Base-by-base conservation (phyloP, 92 coral and sea anemone genomes). In the Parazoanthus darwini region DNA sequence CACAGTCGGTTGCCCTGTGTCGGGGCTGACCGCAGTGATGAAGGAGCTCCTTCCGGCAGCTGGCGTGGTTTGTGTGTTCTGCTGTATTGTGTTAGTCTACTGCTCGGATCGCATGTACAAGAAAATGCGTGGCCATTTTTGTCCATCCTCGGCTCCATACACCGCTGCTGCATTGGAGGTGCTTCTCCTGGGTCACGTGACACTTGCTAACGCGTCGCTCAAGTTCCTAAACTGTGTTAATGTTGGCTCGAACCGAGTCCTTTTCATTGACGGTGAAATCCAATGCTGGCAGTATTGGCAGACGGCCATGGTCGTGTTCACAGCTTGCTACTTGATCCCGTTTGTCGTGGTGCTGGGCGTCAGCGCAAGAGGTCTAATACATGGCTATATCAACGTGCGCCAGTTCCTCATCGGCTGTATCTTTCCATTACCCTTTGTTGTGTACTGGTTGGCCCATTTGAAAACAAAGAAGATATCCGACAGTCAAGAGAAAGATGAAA, bases 201-300 rank as follows among this genome's bases (percentile, higher is more conserved):
- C 50, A 22, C 74, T 90, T 9, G 92, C 81, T 0, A 79, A 79
- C 33, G 80, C 84, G 26, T 58, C 85, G 3, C 42, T 90, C 2
- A 71, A 48, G 26, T 89, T 90, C 25, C 58, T 89, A 26, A 80
- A 54, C 8, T 89, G 91, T 48, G 88, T 89, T 5, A 50, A 43
- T 42, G 14, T 84, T 73, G 88, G 88, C 35, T 25, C 88, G 14
- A 51, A 35, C 26, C 35, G 75, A 14, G 77, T 80, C 14, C 86
- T 86, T 72, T 89, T 75, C 33, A 42, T 59, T 22, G 86, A 89
- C 11, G 91, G 91, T 13, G 51, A 74, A 33, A 26, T 89, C 29
- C 56, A 20, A 20, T 89, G 88, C 42, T 89, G 81, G 75, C 88
- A 83, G 63, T 89, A 82, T 73, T 89, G 91, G 91, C 91, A 89